These are phyloP conservation scores for Rhagonycha fulva DNA, from an alignment of 2,888 invertebrate genomes.

Conservation along the genomic window DNA sequence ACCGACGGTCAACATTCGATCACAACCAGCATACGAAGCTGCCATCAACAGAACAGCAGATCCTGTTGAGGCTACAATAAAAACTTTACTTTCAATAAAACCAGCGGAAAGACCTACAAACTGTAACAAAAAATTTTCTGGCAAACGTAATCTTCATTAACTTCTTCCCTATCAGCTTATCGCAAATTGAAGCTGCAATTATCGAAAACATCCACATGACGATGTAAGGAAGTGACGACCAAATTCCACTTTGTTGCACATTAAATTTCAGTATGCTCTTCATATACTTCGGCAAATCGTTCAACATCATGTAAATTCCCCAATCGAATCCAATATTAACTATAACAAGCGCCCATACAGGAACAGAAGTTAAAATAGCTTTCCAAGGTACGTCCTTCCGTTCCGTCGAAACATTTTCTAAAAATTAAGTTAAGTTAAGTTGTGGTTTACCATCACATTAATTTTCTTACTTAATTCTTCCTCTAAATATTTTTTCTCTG, in stretches of 20 bases:
- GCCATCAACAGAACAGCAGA: neutral
- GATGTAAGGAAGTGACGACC: constrained; percentile 66
- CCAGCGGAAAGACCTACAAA: constrained; percentile 56
- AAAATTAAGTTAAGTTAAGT: neutral
- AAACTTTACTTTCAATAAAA: neutral
- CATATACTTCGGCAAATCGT: constrained; percentile 61
- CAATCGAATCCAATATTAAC: constrained; percentile 80
- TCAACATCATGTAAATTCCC: constrained; percentile 86
- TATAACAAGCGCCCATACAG: constrained; percentile 77
- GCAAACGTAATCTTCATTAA: constrained; percentile 60
- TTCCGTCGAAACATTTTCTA: neutral
- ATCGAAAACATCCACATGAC: constrained; percentile 68
- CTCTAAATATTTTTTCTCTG: constrained; percentile 69
- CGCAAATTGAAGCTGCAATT: constrained; percentile 66
- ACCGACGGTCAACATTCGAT: neutral
- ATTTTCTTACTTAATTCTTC: constrained; percentile 61
- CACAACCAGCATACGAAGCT: constrained; percentile 11
- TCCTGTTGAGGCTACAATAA: constrained; percentile 6
- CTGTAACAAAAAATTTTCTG: constrained; percentile 69
- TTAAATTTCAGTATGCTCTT: constrained; percentile 67
- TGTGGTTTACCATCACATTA: neutral
- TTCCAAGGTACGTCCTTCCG: constrained; percentile 69
- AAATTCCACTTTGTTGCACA: constrained; percentile 64
- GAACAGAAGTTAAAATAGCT: constrained; percentile 67
- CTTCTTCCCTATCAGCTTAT: constrained; percentile 64